Evolutionary conservation across 1,140 invertebrate species (phyloP).

Genomic region (Brachystomella parvula): DNA sequence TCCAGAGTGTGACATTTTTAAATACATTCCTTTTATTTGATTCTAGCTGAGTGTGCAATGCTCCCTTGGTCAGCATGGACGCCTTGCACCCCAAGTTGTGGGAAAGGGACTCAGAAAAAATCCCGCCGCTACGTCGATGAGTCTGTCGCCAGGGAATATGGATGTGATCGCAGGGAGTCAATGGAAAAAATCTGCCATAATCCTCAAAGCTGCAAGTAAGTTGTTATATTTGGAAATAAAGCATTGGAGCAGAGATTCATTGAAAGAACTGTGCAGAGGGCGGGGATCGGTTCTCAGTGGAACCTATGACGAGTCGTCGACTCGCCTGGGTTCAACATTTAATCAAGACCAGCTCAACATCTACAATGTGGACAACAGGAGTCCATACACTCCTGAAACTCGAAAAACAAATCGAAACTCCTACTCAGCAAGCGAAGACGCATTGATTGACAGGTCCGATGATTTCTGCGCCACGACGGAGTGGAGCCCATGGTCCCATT

Average conservation of each 20-base stretch:
- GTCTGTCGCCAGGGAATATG: slow-evolving; percentile 14
- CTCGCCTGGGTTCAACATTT: not conserved
- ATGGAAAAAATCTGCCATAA: slow-evolving; percentile 21
- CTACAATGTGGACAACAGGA: not conserved
- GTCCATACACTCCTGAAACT: not conserved
- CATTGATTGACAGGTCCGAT: not conserved
- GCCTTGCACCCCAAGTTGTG: slow-evolving; percentile 63
- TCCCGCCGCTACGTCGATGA: slow-evolving; percentile 21
- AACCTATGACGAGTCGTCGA: not conserved
- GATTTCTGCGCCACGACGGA: slow-evolving; percentile 57
- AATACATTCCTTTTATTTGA: not conserved
- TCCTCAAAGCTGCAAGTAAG: slow-evolving; percentile 24
- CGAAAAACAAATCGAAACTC: not conserved
- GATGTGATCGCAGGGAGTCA: slow-evolving; percentile 25
- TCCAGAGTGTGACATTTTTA: no score
- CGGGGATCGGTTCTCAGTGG: no score
- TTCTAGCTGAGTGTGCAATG: slow-evolving; percentile 51
- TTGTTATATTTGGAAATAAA: no score
- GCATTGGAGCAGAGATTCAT: no score
- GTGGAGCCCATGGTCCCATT: slow-evolving; percentile 74
- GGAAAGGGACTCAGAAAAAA: slow-evolving; percentile 46
- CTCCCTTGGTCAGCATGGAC: slow-evolving; percentile 67
- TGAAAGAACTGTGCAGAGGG: no score
- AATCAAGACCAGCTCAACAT: not conserved
- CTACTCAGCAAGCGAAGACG: not conserved